Conservation (phyloP, 2,797 vertebrate genomes). For the Buphagus erythrorhynchus region DNA sequence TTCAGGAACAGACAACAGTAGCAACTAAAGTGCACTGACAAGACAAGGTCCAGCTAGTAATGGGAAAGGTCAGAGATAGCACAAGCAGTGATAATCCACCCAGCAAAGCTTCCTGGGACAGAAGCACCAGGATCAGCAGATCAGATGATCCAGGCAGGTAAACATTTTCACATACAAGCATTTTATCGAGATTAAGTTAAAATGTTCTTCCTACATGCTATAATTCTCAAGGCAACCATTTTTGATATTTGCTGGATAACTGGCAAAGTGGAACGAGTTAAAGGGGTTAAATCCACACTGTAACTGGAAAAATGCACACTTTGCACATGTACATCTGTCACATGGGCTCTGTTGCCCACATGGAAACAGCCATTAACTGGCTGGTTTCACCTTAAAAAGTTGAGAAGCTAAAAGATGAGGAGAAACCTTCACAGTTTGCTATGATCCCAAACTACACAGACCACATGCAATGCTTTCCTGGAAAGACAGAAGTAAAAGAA, state of each 20-base stretch:
- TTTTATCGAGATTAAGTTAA: neutral
- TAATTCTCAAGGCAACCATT: neutral
- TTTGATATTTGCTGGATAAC: neutral
- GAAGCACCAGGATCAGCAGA: neutral
- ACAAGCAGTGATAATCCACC: neutral
- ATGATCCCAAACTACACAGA: neutral
- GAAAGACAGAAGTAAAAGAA: neutral
- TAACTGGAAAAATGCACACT: neutral
- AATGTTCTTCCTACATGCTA: neutral
- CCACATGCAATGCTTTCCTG: neutral
- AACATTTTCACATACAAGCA: neutral
- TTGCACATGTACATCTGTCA: neutral
- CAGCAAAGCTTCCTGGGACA: neutral
- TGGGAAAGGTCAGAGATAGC: neutral
- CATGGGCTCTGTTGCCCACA: neutral
- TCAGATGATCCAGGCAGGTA: neutral
- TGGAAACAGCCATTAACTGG: neutral
- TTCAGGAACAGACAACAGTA: neutral
- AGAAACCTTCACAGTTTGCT: neutral
- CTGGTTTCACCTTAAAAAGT: neutral
- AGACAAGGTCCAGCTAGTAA: neutral
- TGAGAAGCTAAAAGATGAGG: neutral
- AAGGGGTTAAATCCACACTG: neutral
- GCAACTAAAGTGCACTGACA: neutral
- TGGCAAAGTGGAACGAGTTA: neutral